Evolutionary conservation across 23 tunicate genomes (phyloP), one percentile per base, ranked within the genome.

Genomic region (Diplosoma virens): DNA sequence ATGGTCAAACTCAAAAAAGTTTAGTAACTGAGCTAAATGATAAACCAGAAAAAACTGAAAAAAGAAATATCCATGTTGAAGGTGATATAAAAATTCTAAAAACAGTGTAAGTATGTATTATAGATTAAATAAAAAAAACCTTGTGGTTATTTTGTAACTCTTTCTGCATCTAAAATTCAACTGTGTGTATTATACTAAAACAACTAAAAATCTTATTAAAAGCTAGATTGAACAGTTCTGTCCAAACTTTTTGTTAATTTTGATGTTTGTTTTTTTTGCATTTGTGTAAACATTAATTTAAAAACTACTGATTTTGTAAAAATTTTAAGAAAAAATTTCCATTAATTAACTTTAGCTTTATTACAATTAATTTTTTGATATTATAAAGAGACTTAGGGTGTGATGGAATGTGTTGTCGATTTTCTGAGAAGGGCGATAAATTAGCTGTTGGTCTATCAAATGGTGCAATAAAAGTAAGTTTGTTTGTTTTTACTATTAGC

Each of bases 401-500:
- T 59, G 97, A 80, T 69, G 87, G 77, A 36, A 67, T 92, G 76
- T 92, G 97, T 66, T 76, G 89, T 50, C 69, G 72, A 31, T 92
- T 77, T 81, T 92, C 97, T 4, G 69, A 75, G 34, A 70, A 85
- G 69, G 87, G 97, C 7, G 79, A 79, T 45, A 92, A 92, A 70
- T 36, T 92, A 29, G 97, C 97, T 16, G 87, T 85, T 32, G 97
- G 97, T 32, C 71, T 92, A 25, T 76, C 97, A 20, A 85, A 92
- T 71, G 97, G 97, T 16, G 84, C 69, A 47, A 66, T 85, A 6
- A 92, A 92, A 77, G 83, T n/a, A n/a, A n/a, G n/a, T n/a, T n/a
- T n/a, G n/a, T n/a, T n/a, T n/a, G n/a, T n/a, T n/a, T n/a, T n/a
- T n/a, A n/a, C n/a, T n/a, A n/a, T n/a, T n/a, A n/a, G n/a, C n/a